phyloP scores from a whole-genome alignment of 2,888 invertebrate species.

The Celastrina argiolus region DNA sequence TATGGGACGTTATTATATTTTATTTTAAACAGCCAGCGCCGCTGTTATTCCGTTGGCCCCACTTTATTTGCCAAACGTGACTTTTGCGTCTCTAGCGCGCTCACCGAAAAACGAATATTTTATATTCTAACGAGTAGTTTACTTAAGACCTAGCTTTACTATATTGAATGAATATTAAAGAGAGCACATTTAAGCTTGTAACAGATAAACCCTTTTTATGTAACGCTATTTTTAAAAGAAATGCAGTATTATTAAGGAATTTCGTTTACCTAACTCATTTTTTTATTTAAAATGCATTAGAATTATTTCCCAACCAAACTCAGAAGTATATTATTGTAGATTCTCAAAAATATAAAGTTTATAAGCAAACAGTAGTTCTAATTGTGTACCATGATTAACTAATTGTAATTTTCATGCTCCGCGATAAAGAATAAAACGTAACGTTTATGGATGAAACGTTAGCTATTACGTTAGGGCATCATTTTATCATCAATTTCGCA shows the following conservation, averaged over 20 bases:
- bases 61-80: conserved; percentile 3
- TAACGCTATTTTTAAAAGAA: too few relatives aligned
- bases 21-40: conserved; percentile 14
- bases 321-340: too few relatives aligned
- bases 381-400: neutral
- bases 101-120: conserved; percentile 4
- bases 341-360: neutral
- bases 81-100: neutral
- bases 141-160: neutral
- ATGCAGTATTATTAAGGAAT: too few relatives aligned
- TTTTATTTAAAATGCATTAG: too few relatives aligned
- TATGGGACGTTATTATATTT: conserved; percentile 12
- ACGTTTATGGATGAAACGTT: neutral
- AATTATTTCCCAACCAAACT: too few relatives aligned
- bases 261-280: too few relatives aligned
- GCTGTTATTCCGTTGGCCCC: neutral
- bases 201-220: too few relatives aligned
- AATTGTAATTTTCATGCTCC: neutral
- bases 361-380: neutral
- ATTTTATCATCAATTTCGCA: conserved; percentile 3
- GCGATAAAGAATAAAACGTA: neutral
- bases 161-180: neutral
- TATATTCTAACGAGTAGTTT: conserved; percentile 6
- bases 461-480: neutral
- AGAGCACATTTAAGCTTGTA: too few relatives aligned